Conservation (phyloP, 2,797 vertebrate species). For the Paguma larvata region DNA sequence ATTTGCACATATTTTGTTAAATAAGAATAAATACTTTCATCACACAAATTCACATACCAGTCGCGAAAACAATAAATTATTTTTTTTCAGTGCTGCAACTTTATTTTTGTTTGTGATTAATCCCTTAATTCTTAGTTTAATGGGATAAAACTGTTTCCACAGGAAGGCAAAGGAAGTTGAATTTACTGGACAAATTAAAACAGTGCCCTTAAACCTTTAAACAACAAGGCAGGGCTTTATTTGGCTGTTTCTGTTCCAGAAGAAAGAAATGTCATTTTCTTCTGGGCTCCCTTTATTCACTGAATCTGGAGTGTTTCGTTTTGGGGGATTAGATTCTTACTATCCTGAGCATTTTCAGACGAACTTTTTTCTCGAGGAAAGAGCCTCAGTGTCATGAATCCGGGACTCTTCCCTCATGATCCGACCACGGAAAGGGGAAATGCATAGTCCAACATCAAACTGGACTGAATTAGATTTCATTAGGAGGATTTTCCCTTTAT, state of each 20-base stretch:
- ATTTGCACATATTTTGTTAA: slow-evolving; percentile 95
- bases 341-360: slow-evolving; percentile 56
- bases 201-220: neutral
- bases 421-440: neutral
- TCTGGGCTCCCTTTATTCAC: neutral
- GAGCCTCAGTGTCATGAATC: neutral
- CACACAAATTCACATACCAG: slow-evolving; percentile 95
- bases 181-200: slow-evolving; percentile 65
- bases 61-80: slow-evolving; percentile 99
- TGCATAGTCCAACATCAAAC: neutral
- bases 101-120: slow-evolving; percentile 81
- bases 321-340: slow-evolving; percentile 22
- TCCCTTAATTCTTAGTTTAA: slow-evolving; percentile 82
- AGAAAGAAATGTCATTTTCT: slow-evolving; percentile 20
- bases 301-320: slow-evolving; percentile 29
- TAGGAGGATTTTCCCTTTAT: neutral
- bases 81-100: slow-evolving; percentile 96
- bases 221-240: neutral
- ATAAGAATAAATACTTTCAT: slow-evolving; percentile 99
- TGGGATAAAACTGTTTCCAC: slow-evolving; percentile 89
- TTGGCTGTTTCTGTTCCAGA: neutral
- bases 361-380: neutral
- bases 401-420: neutral
- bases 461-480: neutral
- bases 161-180: slow-evolving; percentile 85